Base-by-base conservation (phyloP, 2,797 vertebrate genomes). In the Craterocephalus amniculus region DNA sequence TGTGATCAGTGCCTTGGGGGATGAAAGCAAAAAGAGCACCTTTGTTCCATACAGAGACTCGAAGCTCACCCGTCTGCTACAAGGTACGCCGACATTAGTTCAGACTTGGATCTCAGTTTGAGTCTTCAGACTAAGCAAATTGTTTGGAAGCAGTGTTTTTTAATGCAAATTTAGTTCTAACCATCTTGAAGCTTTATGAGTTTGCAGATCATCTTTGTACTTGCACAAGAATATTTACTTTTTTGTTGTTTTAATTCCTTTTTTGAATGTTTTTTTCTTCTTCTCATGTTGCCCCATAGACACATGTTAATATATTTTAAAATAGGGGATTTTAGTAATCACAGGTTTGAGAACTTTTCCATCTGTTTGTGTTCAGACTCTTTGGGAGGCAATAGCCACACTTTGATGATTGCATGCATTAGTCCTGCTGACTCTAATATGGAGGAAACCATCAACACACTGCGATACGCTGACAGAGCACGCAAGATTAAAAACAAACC, bases 401-500 rank as follows among this genome's bases (percentile, higher is more conserved):
- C 97, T 0, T 85, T 99, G 59, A 99, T 99, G 97, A 97, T 99
- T 0, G 97, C 98, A 0, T 99, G 98, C 16, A 51, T 99, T 62
- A 99, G 98, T 84, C 97, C 97, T 13, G 98, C 97, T 0, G 97
- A 99, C 86, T 98, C 96, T 6, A 99, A 99, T 84, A 93, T 99
- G 48, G 98, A 99, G 80, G 98, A 99, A 91, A 99, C 97, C 36
- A 92, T 99, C 54, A 99, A 99, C 84, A 99, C 98, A 0, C 85
- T 99, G 74, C 95, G 97, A 32, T 99, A 99, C 0, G 97, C 97
- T 2, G 97, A 99, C 92, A 95, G 98, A 84, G 98, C 97, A 55
- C 95, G 97, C 79, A 98, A 97, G 78, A 99, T 99, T 51, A 99
- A 99, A 85, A 99, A 99, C 81, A 99, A 99, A 29, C 98, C 97